Evolutionary conservation across 2,797 vertebrate species (phyloP), one percentile per base, ranked within the genome.

Genomic region (Mormyrops boulengeri): DNA sequence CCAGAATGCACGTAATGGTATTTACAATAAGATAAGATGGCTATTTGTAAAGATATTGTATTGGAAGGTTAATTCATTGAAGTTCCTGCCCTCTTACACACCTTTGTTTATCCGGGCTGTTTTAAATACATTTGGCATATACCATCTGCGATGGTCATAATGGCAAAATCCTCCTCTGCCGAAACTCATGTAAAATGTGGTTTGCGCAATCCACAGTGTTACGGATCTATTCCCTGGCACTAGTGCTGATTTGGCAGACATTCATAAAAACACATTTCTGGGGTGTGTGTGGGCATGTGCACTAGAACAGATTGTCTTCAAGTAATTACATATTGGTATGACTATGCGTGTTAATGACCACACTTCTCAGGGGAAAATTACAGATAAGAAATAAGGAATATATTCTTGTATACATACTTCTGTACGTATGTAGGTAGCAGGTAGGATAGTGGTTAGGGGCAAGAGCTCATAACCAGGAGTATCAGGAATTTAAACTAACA

Each of bases 261-360:
- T 22, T 85, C 14, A 9, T 26, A 85, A 85, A 85, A 85, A 50
- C 44, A 85, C 44, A 30, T 60, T 60, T 88, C 87, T 88, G 86
- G 77, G 41, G 77, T 82, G 41, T 82, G 77, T 34, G 41, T 22
- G 41, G 41, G 77, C 77, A 82, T 82, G 77, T 82, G 41, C 77
- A 41, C 77, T 11, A 22, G 77, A 82, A 77, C 14, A 55, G 73
- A 77, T 88, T 77, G 22, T 34, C 69, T 52, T 62, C 66, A 26
- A 22, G 62, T 50, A 88, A 49, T 85, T 30, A 88, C 50, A 53
- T 52, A 88, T 84, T 44, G 26, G 34, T 88, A 57, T 50, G 19
- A 52, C 44, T 19, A 69, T 52, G 55, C 3, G 57, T 88, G 88
- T 22, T 82, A 22, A 82, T 82, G 77, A 47, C 19, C 19, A 44